Conservation (phyloP, 2,888 invertebrate genomes). For the Lagria hirta region DNA sequence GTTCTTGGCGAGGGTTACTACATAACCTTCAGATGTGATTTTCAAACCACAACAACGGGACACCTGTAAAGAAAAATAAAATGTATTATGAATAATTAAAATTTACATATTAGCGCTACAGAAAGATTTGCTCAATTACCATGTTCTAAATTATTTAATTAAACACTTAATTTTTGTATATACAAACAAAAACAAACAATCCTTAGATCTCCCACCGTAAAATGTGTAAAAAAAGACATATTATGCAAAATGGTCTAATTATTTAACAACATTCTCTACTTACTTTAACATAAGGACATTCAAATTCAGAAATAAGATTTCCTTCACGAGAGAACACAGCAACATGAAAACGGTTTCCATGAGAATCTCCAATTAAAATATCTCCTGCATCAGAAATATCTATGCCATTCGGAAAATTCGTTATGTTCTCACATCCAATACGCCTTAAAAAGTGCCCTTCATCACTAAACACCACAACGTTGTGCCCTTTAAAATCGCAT, state of each 20-base stretch:
- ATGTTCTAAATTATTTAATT: no score
- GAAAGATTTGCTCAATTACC: no score
- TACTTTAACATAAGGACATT: constrained; percentile 97
- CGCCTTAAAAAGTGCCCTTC: constrained; percentile 88
- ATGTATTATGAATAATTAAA: no score
- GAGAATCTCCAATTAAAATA: constrained; percentile 94
- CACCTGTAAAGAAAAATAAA: constrained; percentile 81
- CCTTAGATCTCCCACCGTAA: no score
- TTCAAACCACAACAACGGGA: constrained; percentile 97
- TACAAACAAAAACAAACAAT: no score
- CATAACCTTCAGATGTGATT: constrained; percentile 95
- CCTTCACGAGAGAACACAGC: constrained; percentile 93
- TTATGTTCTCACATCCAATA: constrained; percentile 93
- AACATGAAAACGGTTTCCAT: constrained; percentile 96
- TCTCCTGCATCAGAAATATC: constrained; percentile 97
- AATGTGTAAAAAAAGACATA: constrained; percentile 1
- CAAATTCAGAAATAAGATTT: constrained; percentile 85
- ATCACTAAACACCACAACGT: constrained; percentile 94
- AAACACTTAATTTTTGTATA: no score
- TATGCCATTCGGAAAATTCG: constrained; percentile 97
- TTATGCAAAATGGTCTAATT: not conserved
- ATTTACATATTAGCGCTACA: constrained; percentile 2
- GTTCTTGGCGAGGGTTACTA: constrained; percentile 96
- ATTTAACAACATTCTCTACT: no score
- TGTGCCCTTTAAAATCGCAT: constrained; percentile 97